These are phyloP conservation scores for Tapirus terrestris DNA, from an alignment of 2,113 vertebrate species.

Conservation along the genomic window DNA sequence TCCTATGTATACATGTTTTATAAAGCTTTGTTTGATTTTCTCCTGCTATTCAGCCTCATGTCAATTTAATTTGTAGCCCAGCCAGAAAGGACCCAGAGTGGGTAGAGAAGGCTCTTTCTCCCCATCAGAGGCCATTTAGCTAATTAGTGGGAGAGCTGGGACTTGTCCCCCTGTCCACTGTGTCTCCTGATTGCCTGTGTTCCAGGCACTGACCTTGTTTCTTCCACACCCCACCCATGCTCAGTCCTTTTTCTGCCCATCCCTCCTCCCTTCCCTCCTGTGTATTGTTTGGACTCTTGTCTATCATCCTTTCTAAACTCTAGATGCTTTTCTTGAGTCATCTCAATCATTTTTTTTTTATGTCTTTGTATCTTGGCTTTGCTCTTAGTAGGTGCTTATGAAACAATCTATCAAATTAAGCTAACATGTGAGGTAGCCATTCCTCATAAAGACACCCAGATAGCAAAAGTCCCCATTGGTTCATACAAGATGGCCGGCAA, in stretches of 20 bases:
- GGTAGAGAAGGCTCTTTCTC: no score
- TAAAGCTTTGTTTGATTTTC: no score
- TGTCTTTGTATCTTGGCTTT: neutral
- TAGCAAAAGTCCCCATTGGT: neutral
- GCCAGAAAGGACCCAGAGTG: no score
- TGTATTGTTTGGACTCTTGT: neutral
- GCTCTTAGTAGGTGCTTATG: neutral
- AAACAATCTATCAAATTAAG: neutral
- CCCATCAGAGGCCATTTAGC: neutral
- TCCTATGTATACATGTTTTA: no score
- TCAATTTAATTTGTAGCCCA: no score
- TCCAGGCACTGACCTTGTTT: neutral
- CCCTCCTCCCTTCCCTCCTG: neutral
- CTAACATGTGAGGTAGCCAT: neutral
- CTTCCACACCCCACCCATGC: neutral
- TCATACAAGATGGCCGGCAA: accelerated
- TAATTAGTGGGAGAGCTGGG: neutral
- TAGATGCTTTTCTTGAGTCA: neutral
- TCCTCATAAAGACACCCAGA: neutral
- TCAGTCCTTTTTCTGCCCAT: no score
- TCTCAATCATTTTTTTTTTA: neutral
- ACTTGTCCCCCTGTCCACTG: neutral
- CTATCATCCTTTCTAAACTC: neutral
- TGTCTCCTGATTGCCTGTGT: neutral
- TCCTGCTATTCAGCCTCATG: no score